Percentiles rank a stretch among this genome's conserved stretches.
Evolutionary conservation across 64 coral and sea anemone genomes (phyloP).

Genomic region (Stichodactyla mertensii): DNA sequence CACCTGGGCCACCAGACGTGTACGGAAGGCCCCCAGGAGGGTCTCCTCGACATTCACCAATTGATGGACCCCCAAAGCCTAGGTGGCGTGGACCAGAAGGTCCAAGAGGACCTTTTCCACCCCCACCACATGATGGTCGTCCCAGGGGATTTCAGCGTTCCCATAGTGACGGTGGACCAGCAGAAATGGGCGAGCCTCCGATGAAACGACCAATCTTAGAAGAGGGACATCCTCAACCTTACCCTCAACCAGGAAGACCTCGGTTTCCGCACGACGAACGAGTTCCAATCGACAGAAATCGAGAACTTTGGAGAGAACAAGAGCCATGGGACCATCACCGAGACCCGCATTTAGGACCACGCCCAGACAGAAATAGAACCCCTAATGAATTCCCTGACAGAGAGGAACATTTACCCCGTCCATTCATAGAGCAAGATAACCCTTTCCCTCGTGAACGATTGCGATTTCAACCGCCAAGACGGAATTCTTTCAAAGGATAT

Average conservation of each 20-base stretch:
- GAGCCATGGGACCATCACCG: background rate
- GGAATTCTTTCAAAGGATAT: constrained; percentile 19
- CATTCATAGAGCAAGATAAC: constrained; percentile 2
- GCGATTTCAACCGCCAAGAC: background rate
- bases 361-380: constrained; percentile 1
- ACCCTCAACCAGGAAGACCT: constrained; percentile 9
- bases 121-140: background rate
- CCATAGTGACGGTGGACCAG: background rate
- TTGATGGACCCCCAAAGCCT: constrained; percentile 1
- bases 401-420: constrained; percentile 19
- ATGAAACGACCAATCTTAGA: constrained; percentile 13
- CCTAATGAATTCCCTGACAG: constrained; percentile 10
- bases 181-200: background rate
- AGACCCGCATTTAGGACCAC: constrained; percentile 6
- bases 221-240: background rate
- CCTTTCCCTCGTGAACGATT: constrained; percentile 3
- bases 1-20: background rate
- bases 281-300: background rate
- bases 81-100: constrained; percentile 6
- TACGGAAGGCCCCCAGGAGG: background rate
- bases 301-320: constrained; percentile 10
- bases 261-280: background rate
- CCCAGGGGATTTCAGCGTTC: constrained; percentile 9
- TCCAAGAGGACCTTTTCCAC: background rate
- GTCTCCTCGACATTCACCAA: background rate